Conservation (phyloP, 1,140 invertebrate species). For the Holotrichia oblita region DNA sequence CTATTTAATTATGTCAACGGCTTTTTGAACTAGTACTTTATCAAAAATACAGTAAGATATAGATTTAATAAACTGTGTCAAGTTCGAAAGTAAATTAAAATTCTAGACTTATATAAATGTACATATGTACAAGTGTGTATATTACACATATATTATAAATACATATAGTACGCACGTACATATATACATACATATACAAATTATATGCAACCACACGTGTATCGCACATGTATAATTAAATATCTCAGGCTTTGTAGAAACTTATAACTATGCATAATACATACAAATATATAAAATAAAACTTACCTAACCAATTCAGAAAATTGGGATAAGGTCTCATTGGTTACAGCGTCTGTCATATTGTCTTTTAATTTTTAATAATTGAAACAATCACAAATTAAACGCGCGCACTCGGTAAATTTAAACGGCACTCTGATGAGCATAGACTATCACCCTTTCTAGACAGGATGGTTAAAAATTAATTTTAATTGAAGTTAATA, state of each 20-base stretch:
- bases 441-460: constrained; percentile 34
- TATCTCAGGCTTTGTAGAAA: neutral
- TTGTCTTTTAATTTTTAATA: neutral
- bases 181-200: neutral
- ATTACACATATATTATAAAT: neutral
- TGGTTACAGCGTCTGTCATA: neutral
- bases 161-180: too few relatives aligned
- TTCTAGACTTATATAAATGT: neutral
- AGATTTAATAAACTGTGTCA: neutral
- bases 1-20: neutral
- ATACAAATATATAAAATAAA: neutral
- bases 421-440: neutral
- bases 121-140: neutral
- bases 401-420: constrained; percentile 30
- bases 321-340: too few relatives aligned
- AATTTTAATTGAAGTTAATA: constrained; percentile 44
- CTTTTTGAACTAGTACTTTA: neutral
- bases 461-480: constrained; percentile 42
- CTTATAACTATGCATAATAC: too few relatives aligned
- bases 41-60: neutral
- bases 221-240: neutral
- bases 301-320: constrained; percentile 38
- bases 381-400: neutral
- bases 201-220: neutral
- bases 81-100: neutral